Conservation (phyloP, 2,113 vertebrate species). For the Rutilus rutilus region DNA sequence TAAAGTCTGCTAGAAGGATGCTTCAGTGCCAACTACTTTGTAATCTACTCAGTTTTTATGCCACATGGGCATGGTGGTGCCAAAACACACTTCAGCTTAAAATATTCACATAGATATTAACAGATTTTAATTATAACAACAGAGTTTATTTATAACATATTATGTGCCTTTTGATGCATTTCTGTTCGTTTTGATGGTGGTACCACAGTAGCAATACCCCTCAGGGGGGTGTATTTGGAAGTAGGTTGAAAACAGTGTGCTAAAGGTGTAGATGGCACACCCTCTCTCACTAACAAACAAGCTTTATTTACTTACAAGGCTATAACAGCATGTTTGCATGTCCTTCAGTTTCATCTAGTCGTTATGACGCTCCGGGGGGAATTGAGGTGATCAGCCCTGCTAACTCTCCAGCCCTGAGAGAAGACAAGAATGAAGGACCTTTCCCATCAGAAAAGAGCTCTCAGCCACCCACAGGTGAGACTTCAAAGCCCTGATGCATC, state of each 20-base stretch:
- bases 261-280: background rate
- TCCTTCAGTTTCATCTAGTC: conserved; percentile 86
- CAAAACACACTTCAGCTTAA: background rate
- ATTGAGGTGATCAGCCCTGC: conserved; percentile 98
- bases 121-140: no score
- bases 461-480: conserved; percentile 83
- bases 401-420: conserved; percentile 86
- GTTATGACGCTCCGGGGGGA: conserved; percentile 85
- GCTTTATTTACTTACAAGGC: background rate
- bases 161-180: background rate
- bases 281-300: background rate
- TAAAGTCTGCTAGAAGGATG: conserved; percentile 9
- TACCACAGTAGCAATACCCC: no score
- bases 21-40: background rate
- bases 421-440: conserved; percentile 81
- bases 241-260: background rate
- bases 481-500: background rate
- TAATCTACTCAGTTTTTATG: background rate
- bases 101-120: background rate
- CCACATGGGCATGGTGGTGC: background rate
- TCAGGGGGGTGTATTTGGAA: no score
- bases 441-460: conserved; percentile 80
- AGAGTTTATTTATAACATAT: background rate
- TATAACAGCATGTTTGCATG: conserved; percentile 18
- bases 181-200: background rate